phyloP scores from a whole-genome alignment of 2,888 invertebrate genomes.

The Merodon equestris region DNA sequence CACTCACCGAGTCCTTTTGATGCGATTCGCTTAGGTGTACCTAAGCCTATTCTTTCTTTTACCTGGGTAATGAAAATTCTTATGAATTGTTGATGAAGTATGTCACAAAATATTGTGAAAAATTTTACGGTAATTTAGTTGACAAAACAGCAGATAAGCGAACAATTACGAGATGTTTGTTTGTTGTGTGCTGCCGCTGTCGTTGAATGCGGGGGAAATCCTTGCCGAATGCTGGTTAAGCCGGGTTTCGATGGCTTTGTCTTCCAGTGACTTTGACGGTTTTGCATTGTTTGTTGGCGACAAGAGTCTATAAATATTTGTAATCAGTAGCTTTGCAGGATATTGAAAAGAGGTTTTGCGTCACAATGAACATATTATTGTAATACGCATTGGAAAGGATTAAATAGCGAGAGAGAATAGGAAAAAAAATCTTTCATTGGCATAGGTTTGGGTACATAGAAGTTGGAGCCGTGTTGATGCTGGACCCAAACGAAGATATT shows the following conservation, averaged over 20 bases:
- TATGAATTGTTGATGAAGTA: slow-evolving; percentile 45
- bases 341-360: no score
- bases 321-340: background rate
- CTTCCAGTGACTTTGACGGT: background rate
- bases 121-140: slow-evolving; percentile 60
- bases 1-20: slow-evolving; percentile 42
- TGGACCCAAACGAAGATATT: no score
- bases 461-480: no score
- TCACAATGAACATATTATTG: no score
- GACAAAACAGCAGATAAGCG: slow-evolving; percentile 57
- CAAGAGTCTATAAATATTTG: background rate
- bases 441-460: no score
- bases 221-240: slow-evolving; percentile 10
- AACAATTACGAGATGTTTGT: slow-evolving; percentile 44
- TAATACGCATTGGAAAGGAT: no score
- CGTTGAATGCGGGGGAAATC: slow-evolving; percentile 6
- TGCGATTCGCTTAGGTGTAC: slow-evolving; percentile 11
- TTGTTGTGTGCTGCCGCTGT: slow-evolving; percentile 17
- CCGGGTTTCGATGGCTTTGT: slow-evolving; percentile 20
- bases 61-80: slow-evolving; percentile 26
- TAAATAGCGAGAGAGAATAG: no score
- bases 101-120: slow-evolving; percentile 47
- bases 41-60: slow-evolving; percentile 4
- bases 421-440: no score
- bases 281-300: background rate